phyloP scores from a whole-genome alignment of 2,888 invertebrate genomes.

The Salpingus planirostris region DNA sequence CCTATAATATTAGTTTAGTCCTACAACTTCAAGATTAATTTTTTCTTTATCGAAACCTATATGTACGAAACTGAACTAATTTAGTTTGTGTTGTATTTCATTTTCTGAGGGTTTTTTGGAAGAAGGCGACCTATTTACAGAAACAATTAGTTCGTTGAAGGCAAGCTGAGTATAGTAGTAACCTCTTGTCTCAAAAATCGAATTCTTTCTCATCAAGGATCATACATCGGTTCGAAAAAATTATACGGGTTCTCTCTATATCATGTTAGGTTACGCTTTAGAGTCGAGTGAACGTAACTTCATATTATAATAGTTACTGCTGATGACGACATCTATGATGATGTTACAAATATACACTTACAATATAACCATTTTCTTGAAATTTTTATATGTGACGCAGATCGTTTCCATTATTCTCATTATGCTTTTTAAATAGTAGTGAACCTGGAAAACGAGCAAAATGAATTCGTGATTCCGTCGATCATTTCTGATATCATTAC shows the following conservation, averaged over 20 bases:
- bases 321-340: slow-evolving; percentile 25
- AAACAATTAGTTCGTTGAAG: slow-evolving; percentile 17
- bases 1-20: slow-evolving; percentile 9
- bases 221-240: too few species aligned
- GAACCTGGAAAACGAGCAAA: slow-evolving; percentile 16
- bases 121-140: slow-evolving; percentile 16
- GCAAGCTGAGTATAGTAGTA: slow-evolving; percentile 18
- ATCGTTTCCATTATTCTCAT: slow-evolving; percentile 13
- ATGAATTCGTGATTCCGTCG: slow-evolving; percentile 1
- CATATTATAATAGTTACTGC: too few species aligned
- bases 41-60: too few species aligned
- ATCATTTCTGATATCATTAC: slow-evolving; percentile 1
- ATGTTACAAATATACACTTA: slow-evolving; percentile 27
- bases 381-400: slow-evolving; percentile 14
- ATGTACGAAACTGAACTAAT: too few species aligned
- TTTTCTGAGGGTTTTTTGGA: slow-evolving; percentile 4
- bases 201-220: too few species aligned
- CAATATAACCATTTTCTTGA: slow-evolving; percentile 15
- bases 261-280: too few species aligned
- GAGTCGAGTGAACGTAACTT: too few species aligned
- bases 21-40: neutral
- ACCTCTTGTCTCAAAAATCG: too few species aligned
- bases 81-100: neutral
- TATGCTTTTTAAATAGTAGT: too few species aligned
- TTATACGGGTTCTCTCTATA: too few species aligned